These are phyloP conservation scores for Rhorus exstirpatorius DNA, from an alignment of 2,888 invertebrate species.

Conservation along the genomic window DNA sequence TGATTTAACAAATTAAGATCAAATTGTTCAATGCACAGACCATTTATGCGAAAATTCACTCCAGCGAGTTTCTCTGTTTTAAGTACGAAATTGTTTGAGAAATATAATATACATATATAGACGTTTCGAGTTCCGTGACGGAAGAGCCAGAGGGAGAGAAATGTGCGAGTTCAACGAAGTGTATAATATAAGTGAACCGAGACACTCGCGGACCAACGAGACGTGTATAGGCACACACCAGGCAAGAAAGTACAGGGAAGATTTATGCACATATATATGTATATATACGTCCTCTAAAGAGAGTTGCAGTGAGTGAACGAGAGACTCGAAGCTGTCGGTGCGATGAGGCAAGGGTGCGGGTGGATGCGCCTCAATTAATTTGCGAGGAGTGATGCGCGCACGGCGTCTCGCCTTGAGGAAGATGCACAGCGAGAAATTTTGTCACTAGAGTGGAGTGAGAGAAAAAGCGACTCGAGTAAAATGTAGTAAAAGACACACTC, in stretches of 20 bases:
- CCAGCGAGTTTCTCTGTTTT: slow-evolving; percentile 10
- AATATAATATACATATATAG: neutral
- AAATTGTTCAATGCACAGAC: neutral
- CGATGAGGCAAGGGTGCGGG: slow-evolving; percentile 68
- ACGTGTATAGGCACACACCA: slow-evolving; percentile 39
- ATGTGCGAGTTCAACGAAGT: slow-evolving; percentile 62
- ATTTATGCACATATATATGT: neutral
- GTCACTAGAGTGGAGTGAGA: slow-evolving; percentile 41
- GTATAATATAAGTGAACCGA: slow-evolving; percentile 55
- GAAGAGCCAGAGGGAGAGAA: slow-evolving; percentile 25
- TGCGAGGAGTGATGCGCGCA: slow-evolving; percentile 73
- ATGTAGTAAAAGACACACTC: slow-evolving; percentile 23
- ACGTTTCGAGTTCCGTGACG: slow-evolving; percentile 18
- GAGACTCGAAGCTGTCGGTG: slow-evolving; percentile 56
- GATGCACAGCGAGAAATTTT: slow-evolving; percentile 56
- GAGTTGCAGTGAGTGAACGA: slow-evolving; percentile 47
- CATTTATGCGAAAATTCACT: slow-evolving; percentile 14
- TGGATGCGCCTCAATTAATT: slow-evolving; percentile 81
- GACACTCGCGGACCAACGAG: slow-evolving; percentile 58
- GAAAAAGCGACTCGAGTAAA: slow-evolving; percentile 65
- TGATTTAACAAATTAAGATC: too few relatives aligned
- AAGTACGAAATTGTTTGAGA: slow-evolving; percentile 28
- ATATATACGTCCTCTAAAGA: slow-evolving; percentile 8
- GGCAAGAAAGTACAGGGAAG: slow-evolving; percentile 30
- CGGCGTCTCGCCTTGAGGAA: slow-evolving; percentile 53